A percentile compares a stretch with the other conserved stretches of the same genome.
Conservation (phyloP, 2,888 invertebrate species). For the Drosophila percnosoma region DNA sequence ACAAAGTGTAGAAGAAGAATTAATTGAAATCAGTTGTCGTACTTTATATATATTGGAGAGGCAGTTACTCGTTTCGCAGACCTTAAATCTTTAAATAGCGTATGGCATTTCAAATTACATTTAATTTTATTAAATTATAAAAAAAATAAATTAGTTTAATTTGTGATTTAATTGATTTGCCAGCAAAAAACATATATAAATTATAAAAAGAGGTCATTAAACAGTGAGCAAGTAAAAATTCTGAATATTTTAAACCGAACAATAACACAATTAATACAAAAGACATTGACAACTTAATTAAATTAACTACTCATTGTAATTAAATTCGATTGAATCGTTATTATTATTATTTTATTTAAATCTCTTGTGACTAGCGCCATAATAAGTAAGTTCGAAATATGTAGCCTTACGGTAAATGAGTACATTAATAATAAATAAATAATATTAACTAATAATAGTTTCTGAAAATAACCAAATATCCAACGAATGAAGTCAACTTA, state of each 20-base stretch:
- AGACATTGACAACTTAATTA: background rate
- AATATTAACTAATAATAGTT: background rate
- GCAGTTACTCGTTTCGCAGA: no score
- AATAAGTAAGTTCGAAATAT: background rate
- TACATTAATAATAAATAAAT: background rate
- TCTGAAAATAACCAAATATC: background rate
- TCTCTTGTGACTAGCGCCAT: no score
- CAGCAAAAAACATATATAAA: background rate
- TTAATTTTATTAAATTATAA: no score
- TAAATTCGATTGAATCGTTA: background rate
- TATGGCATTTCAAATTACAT: no score
- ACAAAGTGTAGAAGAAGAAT: no score
- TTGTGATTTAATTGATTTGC: background rate
- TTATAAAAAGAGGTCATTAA: background rate
- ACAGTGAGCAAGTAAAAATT: background rate
- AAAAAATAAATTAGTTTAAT: background rate
- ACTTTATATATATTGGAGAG: no score
- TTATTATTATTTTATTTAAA: background rate
- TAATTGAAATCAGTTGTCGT: no score
- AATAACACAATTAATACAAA: background rate
- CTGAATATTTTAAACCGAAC: background rate
- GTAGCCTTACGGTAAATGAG: background rate
- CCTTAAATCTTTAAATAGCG: no score
- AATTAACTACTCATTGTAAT: background rate
- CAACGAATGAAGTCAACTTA: background rate